Evolutionary conservation across 2,797 vertebrate species (phyloP).

Genomic region (Eurystomus glaucurus): DNA sequence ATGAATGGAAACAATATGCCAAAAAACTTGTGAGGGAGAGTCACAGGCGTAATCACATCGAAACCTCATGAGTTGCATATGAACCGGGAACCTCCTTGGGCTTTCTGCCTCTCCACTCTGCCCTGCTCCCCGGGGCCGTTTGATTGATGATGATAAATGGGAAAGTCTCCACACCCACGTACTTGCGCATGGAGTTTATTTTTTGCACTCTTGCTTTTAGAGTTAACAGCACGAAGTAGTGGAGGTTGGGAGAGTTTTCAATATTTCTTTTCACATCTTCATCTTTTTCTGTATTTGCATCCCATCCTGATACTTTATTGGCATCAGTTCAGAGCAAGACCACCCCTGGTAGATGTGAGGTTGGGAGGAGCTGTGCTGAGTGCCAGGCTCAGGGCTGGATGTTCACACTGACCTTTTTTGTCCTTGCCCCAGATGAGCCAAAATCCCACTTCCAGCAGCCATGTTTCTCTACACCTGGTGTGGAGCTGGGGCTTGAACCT

Average conservation of each 20-base stretch:
- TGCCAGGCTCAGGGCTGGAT: neutral
- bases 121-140: rapidly evolving
- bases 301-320: neutral
- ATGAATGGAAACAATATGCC: neutral
- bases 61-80: neutral
- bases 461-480: neutral
- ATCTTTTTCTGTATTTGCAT: neutral
- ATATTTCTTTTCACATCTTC: neutral
- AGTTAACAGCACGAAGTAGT: neutral
- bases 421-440: neutral
- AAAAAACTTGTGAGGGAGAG: neutral
- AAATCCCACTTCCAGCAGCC: neutral
- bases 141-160: neutral
- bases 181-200: neutral
- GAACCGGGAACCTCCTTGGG: neutral
- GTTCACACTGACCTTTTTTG: neutral
- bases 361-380: neutral
- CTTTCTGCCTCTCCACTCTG: neutral
- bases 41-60: neutral
- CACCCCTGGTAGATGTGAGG: neutral
- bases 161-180: neutral
- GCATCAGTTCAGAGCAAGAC: neutral
- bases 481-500: neutral
- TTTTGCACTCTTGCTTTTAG: neutral
- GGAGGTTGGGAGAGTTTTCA: neutral